A percentile compares a stretch with the other conserved stretches of the same genome.
phyloP scores from a whole-genome alignment of 2,113 vertebrate genomes.

The Mesembrinibis cayennensis region DNA sequence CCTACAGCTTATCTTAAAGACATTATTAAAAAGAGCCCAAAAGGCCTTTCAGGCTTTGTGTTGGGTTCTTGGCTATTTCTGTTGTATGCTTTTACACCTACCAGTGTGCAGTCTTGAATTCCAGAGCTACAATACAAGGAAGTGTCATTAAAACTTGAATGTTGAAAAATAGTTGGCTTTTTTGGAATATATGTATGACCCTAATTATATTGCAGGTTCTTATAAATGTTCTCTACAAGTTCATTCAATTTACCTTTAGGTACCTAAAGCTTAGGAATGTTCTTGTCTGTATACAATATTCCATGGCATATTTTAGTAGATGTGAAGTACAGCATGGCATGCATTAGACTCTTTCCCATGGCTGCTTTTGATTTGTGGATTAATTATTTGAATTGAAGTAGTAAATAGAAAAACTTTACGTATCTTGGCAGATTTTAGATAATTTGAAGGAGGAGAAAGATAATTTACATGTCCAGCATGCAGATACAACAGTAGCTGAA shows the following conservation, averaged over 20 bases:
- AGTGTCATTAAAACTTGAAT: neutral
- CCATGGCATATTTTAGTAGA: neutral
- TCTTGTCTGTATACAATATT: neutral
- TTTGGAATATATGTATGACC: neutral
- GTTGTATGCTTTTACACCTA: neutral
- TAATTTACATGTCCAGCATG: slow-evolving; percentile 56
- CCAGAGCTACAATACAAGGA: neutral
- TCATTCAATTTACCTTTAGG: neutral
- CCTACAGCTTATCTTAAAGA: neutral
- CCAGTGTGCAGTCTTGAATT: neutral
- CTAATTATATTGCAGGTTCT: neutral
- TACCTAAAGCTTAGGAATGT: neutral
- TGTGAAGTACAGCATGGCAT: neutral
- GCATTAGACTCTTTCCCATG: neutral
- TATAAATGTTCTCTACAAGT: neutral
- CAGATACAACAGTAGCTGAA: slow-evolving; percentile 64
- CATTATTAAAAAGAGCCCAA: neutral
- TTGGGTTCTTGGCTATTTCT: neutral
- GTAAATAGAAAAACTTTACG: neutral
- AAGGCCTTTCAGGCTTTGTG: neutral
- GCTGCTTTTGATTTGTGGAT: neutral
- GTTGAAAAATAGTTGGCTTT: neutral
- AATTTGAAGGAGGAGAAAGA: slow-evolving; percentile 72
- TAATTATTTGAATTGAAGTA: neutral
- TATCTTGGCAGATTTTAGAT: slow-evolving; percentile 67